Conservation (phyloP, 2,888 invertebrate genomes). For the Cephalotes varians region DNA sequence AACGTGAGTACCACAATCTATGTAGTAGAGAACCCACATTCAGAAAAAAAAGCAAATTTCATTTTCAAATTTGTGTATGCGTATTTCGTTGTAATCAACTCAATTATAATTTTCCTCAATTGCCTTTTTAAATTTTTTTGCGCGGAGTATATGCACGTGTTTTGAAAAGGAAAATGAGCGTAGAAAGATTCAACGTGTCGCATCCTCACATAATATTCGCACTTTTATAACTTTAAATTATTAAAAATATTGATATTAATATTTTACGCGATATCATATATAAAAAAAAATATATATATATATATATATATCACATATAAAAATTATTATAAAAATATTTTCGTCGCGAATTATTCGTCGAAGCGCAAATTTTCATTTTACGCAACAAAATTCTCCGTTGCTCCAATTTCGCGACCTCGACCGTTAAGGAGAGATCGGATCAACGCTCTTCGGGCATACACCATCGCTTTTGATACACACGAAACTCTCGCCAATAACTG, state of each 20-base stretch:
- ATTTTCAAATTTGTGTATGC: not conserved
- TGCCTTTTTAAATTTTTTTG: not conserved
- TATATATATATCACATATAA: not conserved
- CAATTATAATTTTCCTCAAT: not conserved
- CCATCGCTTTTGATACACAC: not conserved
- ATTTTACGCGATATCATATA: not conserved
- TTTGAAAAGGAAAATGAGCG: not conserved
- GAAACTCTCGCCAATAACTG: slow-evolving; percentile 18
- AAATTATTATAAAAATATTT: slow-evolving; percentile 7
- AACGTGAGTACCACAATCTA: slow-evolving; percentile 73
- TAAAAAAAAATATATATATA: no score
- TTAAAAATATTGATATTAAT: not conserved
- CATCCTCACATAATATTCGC: not conserved
- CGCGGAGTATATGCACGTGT: not conserved
- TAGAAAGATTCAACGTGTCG: not conserved
- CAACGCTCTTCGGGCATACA: slow-evolving; percentile 6
- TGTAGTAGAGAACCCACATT: not conserved
- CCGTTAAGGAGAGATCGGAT: slow-evolving; percentile 40
- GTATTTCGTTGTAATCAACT: not conserved
- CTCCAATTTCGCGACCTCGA: slow-evolving; percentile 45
- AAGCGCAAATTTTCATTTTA: not conserved
- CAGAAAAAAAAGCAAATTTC: not conserved
- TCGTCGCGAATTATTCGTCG: not conserved
- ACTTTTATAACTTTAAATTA: not conserved
- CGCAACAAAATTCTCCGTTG: slow-evolving; percentile 30